Conservation (phyloP, 2,888 invertebrate genomes). For the Strigamia maritima region DNA sequence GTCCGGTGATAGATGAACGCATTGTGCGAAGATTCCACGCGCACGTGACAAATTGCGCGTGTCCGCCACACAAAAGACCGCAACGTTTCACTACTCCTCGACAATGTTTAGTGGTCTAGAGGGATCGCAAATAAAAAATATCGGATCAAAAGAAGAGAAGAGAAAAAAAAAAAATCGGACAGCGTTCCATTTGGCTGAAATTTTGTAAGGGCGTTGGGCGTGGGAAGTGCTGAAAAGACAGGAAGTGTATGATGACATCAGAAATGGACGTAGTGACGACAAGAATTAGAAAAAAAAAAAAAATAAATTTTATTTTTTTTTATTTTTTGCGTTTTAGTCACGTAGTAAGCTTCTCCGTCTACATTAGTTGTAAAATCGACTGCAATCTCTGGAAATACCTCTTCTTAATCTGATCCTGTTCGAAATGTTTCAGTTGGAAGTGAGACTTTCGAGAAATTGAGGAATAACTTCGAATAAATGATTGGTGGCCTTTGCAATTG, state of each 20-base stretch:
- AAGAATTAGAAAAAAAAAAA: neutral
- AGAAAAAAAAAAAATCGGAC: neutral
- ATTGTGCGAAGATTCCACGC: constrained; percentile 25
- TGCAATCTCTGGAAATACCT: no score
- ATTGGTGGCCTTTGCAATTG: no score
- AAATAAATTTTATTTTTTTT: neutral
- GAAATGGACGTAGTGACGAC: constrained; percentile 7
- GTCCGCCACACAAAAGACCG: constrained; percentile 2
- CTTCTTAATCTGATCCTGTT: no score
- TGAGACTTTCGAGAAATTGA: no score
- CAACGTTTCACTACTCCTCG: neutral
- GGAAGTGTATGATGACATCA: constrained; percentile 13
- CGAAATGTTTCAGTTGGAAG: no score
- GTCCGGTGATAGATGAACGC: constrained; percentile 23
- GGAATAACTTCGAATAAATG: no score
- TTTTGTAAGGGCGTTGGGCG: neutral
- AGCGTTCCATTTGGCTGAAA: neutral
- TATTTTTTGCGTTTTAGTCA: no score
- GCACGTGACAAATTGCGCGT: constrained; percentile 29
- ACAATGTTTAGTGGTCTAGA: constrained; percentile 21
- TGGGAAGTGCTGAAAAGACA: neutral
- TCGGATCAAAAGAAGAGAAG: neutral
- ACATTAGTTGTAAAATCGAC: no score
- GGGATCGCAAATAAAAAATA: neutral
- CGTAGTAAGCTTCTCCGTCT: no score